Evolutionary conservation across 2,797 vertebrate genomes (phyloP).

Genomic region (Gouania willdenowi): DNA sequence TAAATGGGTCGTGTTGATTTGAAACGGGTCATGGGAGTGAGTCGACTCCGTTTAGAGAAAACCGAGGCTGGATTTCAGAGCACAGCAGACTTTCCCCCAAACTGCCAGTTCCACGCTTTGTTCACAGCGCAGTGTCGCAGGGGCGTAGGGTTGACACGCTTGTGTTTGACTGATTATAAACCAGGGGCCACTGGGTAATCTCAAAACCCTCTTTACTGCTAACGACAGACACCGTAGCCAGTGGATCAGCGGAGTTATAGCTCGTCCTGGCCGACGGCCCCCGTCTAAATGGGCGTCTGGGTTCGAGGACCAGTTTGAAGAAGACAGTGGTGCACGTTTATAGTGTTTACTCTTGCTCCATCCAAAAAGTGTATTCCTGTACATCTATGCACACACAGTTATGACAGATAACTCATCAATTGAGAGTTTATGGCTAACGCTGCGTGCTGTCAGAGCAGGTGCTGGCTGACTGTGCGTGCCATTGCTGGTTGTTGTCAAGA

Average conservation of each 20-base stretch:
- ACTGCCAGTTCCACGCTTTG: conserved; percentile 29
- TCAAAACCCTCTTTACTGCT: conserved; percentile 68
- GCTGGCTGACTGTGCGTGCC: conserved; percentile 13
- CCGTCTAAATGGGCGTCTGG: conserved; percentile 63
- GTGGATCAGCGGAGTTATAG: conserved; percentile 42
- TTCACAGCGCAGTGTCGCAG: conserved; percentile 43
- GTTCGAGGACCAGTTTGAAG: conserved; percentile 63
- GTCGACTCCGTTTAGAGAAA: conserved; percentile 46
- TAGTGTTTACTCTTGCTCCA: conserved; percentile 67
- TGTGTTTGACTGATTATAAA: conserved; percentile 81
- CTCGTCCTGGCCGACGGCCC: conserved; percentile 57
- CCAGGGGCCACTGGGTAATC: conserved; percentile 72
- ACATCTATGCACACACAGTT: conserved; percentile 22
- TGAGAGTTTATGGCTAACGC: conserved; percentile 37
- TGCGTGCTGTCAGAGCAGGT: conserved; percentile 36
- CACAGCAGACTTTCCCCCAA: conserved; percentile 17
- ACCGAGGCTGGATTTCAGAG: conserved; percentile 26
- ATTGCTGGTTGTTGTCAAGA: no score
- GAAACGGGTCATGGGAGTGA: conserved; percentile 47
- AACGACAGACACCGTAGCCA: conserved; percentile 56
- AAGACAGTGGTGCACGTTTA: conserved; percentile 64
- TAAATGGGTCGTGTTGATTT: conserved; percentile 54
- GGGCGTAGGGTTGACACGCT: conserved; percentile 50
- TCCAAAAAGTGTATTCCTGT: conserved; percentile 49
- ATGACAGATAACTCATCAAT: conserved; percentile 36